Evolutionary conservation across 2,113 vertebrate genomes (phyloP).

Genomic region (Syrmaticus mikado): DNA sequence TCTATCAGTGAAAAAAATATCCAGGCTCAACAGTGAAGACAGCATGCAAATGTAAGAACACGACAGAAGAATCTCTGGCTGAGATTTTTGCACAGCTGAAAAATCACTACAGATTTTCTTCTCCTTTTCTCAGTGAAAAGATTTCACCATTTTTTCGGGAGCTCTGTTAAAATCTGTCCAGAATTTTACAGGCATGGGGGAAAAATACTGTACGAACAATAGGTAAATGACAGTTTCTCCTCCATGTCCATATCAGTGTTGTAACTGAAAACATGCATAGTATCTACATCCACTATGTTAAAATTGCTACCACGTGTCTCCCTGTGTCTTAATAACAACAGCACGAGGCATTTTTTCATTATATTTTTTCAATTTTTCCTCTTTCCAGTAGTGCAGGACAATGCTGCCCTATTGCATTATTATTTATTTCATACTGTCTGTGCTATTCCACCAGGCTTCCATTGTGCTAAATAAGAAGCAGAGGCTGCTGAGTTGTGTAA

Average conservation of each 20-base stretch:
- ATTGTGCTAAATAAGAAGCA: not conserved
- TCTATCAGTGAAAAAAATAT: not conserved
- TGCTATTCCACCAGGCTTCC: not conserved
- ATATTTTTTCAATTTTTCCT: not conserved
- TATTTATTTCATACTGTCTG: not conserved
- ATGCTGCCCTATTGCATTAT: not conserved
- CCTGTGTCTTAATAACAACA: not conserved
- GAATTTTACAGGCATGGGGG: not conserved
- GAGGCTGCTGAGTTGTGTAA: conserved; percentile 36
- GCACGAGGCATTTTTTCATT: not conserved
- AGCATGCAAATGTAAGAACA: not conserved
- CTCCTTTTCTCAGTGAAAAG: not conserved
- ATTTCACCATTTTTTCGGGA: not conserved
- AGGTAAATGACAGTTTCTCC: not conserved
- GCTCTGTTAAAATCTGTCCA: not conserved
- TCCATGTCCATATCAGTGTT: not conserved
- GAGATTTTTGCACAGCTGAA: not conserved
- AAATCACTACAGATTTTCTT: not conserved
- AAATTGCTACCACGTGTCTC: not conserved
- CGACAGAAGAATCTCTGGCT: not conserved
- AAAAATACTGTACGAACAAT: not conserved
- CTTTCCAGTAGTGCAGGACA: not conserved
- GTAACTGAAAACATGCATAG: not conserved
- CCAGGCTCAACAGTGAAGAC: not conserved
- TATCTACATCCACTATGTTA: not conserved